These are phyloP conservation scores for Cygnus buccinator DNA, from an alignment of 2,113 vertebrate genomes.

Conservation along the genomic window DNA sequence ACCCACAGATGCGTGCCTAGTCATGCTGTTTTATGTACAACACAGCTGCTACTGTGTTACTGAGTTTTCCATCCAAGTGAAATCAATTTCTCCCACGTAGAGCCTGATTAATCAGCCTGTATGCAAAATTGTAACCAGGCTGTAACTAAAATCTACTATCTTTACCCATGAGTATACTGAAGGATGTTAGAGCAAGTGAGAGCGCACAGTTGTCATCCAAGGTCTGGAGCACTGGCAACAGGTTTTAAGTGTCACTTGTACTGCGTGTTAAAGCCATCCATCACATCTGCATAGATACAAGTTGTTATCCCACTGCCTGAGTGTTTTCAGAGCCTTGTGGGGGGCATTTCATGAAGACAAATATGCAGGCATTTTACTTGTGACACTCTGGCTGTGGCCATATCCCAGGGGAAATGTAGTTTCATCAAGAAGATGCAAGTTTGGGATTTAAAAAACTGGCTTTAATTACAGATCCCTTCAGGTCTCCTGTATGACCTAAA, in stretches of 20 bases:
- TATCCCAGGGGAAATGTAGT: neutral
- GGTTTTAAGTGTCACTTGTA: neutral
- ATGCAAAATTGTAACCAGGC: neutral
- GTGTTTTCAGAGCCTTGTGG: neutral
- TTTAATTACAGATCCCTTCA: neutral
- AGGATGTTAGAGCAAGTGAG: neutral
- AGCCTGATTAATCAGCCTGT: conserved; percentile 25
- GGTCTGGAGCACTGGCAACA: neutral
- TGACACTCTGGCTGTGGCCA: neutral
- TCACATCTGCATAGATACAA: neutral
- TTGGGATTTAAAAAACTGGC: neutral
- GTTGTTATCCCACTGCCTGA: neutral
- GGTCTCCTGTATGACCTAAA: neutral
- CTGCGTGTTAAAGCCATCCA: neutral
- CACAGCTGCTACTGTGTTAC: conserved; percentile 14
- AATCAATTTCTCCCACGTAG: neutral
- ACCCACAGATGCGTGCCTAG: neutral
- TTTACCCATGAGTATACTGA: neutral
- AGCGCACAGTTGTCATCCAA: neutral
- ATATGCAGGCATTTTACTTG: neutral
- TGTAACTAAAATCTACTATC: neutral
- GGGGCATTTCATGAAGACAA: neutral
- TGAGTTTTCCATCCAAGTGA: neutral
- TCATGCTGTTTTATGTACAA: neutral
- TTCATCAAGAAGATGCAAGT: neutral